Conservation (phyloP, 2,797 vertebrate species). For the Bryconaethiops microstoma region DNA sequence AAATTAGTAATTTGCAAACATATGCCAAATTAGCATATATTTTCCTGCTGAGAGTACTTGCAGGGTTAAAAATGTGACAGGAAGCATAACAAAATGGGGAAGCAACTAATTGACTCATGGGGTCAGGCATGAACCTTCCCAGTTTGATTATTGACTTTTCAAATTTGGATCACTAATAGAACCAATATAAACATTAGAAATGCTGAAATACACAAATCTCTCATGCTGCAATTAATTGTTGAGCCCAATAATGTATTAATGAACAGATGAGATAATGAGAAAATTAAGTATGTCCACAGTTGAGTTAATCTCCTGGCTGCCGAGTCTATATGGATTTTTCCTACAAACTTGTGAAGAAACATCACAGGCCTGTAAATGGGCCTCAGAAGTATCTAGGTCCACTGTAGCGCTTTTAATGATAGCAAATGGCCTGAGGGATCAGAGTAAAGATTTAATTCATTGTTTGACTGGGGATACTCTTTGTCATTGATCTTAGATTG, state of each 20-base stretch:
- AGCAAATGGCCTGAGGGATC: too few relatives aligned
- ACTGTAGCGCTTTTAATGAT: conserved; percentile 10
- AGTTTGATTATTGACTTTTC: background rate
- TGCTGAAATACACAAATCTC: background rate
- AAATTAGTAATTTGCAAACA: too few relatives aligned
- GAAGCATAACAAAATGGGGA: too few relatives aligned
- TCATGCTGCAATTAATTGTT: background rate
- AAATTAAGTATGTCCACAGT: background rate
- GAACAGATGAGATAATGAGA: background rate
- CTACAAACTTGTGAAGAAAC: background rate
- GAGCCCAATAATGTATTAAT: background rate
- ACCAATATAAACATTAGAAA: background rate
- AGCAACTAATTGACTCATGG: too few relatives aligned
- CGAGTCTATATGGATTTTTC: background rate
- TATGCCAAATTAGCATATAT: too few relatives aligned
- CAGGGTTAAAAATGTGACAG: too few relatives aligned
- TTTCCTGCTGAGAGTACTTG: too few relatives aligned
- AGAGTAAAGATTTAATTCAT: conserved; percentile 13
- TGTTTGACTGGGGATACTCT: background rate
- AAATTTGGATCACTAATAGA: background rate
- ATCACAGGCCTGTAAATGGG: background rate
- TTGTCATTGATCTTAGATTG: background rate
- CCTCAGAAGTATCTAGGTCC: background rate
- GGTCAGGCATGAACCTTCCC: too few relatives aligned
- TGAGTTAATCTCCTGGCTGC: background rate